These are phyloP conservation scores for Mesitornis unicolor DNA, from an alignment of 2,113 vertebrate species.

Conservation along the genomic window DNA sequence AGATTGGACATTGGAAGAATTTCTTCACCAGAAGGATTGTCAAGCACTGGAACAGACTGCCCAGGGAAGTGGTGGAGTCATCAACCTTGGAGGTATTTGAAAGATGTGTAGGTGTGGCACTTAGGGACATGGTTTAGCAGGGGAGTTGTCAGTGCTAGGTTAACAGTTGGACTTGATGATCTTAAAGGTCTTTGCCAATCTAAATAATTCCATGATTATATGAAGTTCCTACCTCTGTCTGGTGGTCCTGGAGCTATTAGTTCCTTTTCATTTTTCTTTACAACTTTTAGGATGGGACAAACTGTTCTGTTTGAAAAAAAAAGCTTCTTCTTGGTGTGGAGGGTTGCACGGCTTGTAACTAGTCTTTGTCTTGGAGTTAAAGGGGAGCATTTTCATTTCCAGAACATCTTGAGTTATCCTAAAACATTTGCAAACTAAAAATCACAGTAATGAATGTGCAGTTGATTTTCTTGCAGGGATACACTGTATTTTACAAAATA, in stretches of 20 bases:
- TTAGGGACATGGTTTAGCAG: too few relatives aligned
- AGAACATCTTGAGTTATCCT: neutral
- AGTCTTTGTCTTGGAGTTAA: neutral
- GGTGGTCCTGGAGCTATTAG: neutral
- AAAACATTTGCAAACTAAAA: neutral
- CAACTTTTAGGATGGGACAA: neutral
- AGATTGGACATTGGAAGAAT: too few relatives aligned
- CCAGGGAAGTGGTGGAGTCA: too few relatives aligned
- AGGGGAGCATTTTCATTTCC: neutral
- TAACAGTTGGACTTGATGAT: too few relatives aligned
- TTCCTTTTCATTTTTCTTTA: neutral
- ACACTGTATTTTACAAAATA: neutral
- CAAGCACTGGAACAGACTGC: too few relatives aligned
- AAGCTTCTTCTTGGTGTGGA: neutral
- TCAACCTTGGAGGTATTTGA: too few relatives aligned
- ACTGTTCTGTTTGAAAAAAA: neutral
- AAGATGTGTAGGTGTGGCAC: too few relatives aligned
- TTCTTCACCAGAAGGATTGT: too few relatives aligned
- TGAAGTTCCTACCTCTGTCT: neutral
- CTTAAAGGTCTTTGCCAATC: too few relatives aligned
- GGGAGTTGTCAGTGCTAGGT: too few relatives aligned
- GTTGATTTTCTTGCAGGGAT: neutral
- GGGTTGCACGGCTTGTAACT: neutral
- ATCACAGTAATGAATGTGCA: neutral
- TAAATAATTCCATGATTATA: too few relatives aligned